These are phyloP conservation scores for Ctenomys sociabilis DNA, from an alignment of 2,113 vertebrate species.

Conservation along the genomic window DNA sequence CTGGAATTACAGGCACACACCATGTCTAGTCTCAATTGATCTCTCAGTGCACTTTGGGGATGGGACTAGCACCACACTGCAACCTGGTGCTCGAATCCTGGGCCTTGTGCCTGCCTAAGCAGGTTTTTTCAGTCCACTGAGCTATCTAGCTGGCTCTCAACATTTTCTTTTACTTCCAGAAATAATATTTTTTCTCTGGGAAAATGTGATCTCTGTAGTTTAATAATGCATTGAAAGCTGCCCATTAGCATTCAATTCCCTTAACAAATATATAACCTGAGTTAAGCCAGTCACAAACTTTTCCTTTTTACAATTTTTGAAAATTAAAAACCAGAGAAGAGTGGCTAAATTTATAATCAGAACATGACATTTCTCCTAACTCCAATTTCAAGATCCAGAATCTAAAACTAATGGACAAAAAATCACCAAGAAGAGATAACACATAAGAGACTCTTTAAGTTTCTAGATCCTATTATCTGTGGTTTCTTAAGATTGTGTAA, in stretches of 20 bases:
- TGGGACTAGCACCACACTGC: no score
- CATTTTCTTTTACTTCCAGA: not conserved
- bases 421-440: not conserved
- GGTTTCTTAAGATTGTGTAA: not conserved
- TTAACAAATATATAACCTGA: constrained; percentile 13
- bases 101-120: no score
- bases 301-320: not conserved
- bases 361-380: not conserved
- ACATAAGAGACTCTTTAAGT: not conserved
- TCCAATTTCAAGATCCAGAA: not conserved
- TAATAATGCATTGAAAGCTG: not conserved
- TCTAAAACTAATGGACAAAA: not conserved
- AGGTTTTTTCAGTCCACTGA: no score
- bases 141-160: no score
- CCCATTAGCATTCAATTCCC: not conserved
- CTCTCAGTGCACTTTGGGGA: no score
- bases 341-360: not conserved
- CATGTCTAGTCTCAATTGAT: no score
- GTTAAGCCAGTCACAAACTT: not conserved
- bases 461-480: not conserved
- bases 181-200: not conserved
- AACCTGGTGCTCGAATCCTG: no score
- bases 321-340: not conserved
- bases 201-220: not conserved
- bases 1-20: no score